phyloP scores from a whole-genome alignment of 2,888 invertebrate species.

The Pterostichus madidus region DNA sequence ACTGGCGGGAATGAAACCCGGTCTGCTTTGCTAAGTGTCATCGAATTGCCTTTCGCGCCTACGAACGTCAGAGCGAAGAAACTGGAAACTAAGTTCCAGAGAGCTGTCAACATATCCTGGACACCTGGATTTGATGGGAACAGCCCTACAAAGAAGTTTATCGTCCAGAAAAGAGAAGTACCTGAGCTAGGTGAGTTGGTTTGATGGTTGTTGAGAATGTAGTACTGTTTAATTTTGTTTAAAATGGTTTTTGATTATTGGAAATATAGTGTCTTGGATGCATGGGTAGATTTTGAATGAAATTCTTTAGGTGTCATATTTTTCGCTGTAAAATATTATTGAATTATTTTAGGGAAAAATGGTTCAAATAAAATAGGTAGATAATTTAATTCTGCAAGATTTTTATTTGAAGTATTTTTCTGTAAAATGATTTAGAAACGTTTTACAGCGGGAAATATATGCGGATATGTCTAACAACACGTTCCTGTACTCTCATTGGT shows the following conservation, averaged over 20 bases:
- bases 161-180: slow-evolving; percentile 93
- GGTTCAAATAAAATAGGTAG: too few species aligned
- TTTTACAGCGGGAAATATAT: too few species aligned
- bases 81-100: slow-evolving; percentile 83
- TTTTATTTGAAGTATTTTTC: too few species aligned
- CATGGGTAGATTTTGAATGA: too few species aligned
- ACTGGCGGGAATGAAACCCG: slow-evolving; percentile 96
- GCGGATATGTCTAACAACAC: too few species aligned
- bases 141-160: slow-evolving; percentile 94
- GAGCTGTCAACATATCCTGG: slow-evolving; percentile 95
- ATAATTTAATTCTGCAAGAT: too few species aligned
- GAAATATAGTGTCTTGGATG: slow-evolving; percentile 4
- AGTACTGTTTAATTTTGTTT: slow-evolving; percentile 24
- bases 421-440: too few species aligned
- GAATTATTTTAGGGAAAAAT: too few species aligned
- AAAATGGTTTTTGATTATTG: not conserved
- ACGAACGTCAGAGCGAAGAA: slow-evolving; percentile 89
- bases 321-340: too few species aligned
- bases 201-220: slow-evolving; percentile 49
- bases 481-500: too few species aligned
- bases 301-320: too few species aligned
- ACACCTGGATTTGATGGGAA: slow-evolving; percentile 98
- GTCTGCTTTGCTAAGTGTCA: slow-evolving; percentile 90
- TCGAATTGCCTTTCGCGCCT: slow-evolving; percentile 97
- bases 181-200: slow-evolving; percentile 87